Base-by-base conservation (phyloP, 2,888 invertebrate genomes). In the Didymodactylos carnosus region DNA sequence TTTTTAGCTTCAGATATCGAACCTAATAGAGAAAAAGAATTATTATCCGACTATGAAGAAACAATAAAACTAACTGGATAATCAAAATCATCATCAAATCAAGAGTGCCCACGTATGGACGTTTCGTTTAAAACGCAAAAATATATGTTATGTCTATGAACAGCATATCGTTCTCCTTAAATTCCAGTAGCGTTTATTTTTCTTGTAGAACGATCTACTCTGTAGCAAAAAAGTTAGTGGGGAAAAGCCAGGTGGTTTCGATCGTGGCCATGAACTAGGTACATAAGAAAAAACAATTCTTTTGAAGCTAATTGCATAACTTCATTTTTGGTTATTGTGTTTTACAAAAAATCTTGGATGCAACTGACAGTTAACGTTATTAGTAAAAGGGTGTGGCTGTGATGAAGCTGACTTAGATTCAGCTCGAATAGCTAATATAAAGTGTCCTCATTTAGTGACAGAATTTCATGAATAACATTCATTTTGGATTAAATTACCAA, bases 331-430 rank as follows among this genome's bases (percentile, higher is more conserved):
- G n/a, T n/a, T n/a, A n/a, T n/a, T n/a, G n/a, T n/a, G n/a, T n/a
- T n/a, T n/a, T n/a, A n/a, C n/a, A 92, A 77, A 89, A 90, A 83
- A 91, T 92, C 76, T 89, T 92, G 78, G 92, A 94, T 72, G 94
- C 94, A 4, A 94, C 94, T 41, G 93, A 94, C 82, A 91, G 81
- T 84, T 92, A 3, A 91, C 93, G 90, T 94, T 94, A 83, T 90
- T 95, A 41, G 90, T 95, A 85, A 94, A 94, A 83, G 95, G 94
- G 75, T 70, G 72, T 53, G 51, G 73, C 23, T 73, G 70, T 8
- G 73, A 72, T 27, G 71, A 75, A 71, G 72, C 71, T 19, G 72
- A 75, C 73, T 39, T 75, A 13, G 75, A 72, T 19, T 29, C 51
- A 39, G 72, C 72, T 46, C 69, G 62, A n/a, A 70, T 70, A 7